Evolutionary conservation across 35 echinoderm and acorn worm genomes (phyloP).

Genomic region (Eucidaris tribuloides): DNA sequence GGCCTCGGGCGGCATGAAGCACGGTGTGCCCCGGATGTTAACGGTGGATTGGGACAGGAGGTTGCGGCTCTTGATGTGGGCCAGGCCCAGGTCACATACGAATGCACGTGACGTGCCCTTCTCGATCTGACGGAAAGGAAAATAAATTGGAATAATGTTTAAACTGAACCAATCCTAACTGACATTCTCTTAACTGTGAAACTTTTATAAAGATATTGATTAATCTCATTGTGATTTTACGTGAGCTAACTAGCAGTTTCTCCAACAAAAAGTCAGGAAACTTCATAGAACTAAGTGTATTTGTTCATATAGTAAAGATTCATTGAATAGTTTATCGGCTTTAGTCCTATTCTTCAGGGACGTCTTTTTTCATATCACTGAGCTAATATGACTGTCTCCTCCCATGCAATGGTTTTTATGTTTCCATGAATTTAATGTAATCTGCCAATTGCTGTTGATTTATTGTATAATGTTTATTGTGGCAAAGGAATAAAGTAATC

Average conservation of each 20-base stretch:
- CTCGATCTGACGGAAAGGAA: background rate
- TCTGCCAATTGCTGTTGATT: no score
- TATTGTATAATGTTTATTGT: no score
- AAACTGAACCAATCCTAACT: background rate
- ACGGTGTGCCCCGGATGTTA: background rate
- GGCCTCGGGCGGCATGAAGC: background rate
- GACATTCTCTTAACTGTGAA: background rate
- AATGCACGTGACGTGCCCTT: background rate
- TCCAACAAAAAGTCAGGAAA: background rate
- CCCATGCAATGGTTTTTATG: no score
- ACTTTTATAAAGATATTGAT: no score
- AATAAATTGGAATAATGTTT: no score
- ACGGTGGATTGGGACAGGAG: background rate
- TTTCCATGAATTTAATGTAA: no score
- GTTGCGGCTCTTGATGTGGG: conserved; percentile 26
- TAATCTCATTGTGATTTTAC: background rate
- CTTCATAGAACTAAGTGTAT: background rate
- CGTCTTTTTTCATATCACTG: no score
- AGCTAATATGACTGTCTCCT: no score
- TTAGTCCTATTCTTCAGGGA: no score
- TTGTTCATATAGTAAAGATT: no score
- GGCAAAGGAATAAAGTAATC: no score
- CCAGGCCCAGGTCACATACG: conserved; percentile 15
- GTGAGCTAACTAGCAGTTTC: background rate
- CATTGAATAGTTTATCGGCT: no score